These are phyloP conservation scores for Eucera pruinosa DNA, from an alignment of 2,888 invertebrate genomes.

Conservation along the genomic window DNA sequence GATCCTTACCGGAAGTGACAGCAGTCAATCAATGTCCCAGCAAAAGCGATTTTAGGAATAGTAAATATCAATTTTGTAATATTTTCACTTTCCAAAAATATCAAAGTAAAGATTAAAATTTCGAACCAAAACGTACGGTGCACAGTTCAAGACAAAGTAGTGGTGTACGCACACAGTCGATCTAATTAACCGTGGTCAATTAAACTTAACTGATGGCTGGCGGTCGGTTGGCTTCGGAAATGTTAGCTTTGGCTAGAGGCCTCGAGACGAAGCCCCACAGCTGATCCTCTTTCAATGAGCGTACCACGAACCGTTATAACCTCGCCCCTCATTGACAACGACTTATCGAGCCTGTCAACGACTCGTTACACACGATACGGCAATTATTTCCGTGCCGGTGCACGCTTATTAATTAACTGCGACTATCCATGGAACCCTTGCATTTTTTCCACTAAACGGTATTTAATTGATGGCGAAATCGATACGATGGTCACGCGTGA, in stretches of 20 bases:
- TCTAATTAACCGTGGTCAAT: conserved; percentile 68
- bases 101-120: too few relatives aligned
- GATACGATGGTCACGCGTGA: conserved; percentile 31
- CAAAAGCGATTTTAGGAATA: too few relatives aligned
- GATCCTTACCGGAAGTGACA: too few relatives aligned
- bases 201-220: conserved; percentile 63
- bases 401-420: conserved; percentile 63
- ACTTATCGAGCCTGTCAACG: conserved; percentile 66
- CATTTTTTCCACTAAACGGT: conserved; percentile 10
- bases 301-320: conserved; percentile 12
- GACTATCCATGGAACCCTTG: conserved; percentile 6
- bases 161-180: background rate
- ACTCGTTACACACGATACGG: conserved; percentile 53
- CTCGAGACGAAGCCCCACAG: conserved; percentile 48
- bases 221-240: conserved; percentile 66
- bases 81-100: too few relatives aligned
- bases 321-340: conserved; percentile 53
- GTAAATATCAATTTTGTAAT: too few relatives aligned
- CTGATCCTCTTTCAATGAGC: conserved; percentile 52
- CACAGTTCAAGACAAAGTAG: too few relatives aligned
- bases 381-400: conserved; percentile 58
- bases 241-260: conserved; percentile 47
- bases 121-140: too few relatives aligned
- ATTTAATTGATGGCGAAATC: conserved; percentile 39
- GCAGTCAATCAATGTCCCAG: too few relatives aligned